phyloP scores from a whole-genome alignment of 2,113 vertebrate genomes.

The Pedetes capensis region DNA sequence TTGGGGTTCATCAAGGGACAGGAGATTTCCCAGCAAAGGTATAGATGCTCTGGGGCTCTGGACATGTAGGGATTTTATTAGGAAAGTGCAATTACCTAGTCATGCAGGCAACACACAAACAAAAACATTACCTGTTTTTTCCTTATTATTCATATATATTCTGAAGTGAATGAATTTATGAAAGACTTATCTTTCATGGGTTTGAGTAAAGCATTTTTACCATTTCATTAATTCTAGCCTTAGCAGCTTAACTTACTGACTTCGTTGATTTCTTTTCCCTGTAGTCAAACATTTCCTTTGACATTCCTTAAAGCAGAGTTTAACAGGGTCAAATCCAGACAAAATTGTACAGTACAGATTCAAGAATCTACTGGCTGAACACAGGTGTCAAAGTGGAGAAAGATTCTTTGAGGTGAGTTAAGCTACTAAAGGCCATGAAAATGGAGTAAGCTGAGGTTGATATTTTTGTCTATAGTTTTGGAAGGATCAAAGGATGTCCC shows the following conservation, averaged over 20 bases:
- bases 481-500: background rate
- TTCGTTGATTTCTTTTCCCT: slow-evolving; percentile 25
- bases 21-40: background rate
- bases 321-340: slow-evolving; percentile 14
- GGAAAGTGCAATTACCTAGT: background rate
- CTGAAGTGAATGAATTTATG: background rate
- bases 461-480: background rate
- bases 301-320: slow-evolving; percentile 12
- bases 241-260: slow-evolving; percentile 36
- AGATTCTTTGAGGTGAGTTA: background rate
- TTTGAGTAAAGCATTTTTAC: slow-evolving; percentile 12
- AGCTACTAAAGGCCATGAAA: background rate
- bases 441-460: background rate
- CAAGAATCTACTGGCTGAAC: background rate
- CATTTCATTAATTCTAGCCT: slow-evolving; percentile 22
- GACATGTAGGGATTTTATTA: background rate
- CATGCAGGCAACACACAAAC: background rate
- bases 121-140: background rate
- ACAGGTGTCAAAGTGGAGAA: background rate
- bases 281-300: slow-evolving; percentile 20
- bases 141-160: background rate
- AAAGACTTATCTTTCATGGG: background rate
- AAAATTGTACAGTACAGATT: background rate
- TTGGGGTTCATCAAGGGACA: background rate
- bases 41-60: background rate